Base-by-base conservation (phyloP, 2,113 vertebrate genomes). In the Daphoenositta chrysoptera region DNA sequence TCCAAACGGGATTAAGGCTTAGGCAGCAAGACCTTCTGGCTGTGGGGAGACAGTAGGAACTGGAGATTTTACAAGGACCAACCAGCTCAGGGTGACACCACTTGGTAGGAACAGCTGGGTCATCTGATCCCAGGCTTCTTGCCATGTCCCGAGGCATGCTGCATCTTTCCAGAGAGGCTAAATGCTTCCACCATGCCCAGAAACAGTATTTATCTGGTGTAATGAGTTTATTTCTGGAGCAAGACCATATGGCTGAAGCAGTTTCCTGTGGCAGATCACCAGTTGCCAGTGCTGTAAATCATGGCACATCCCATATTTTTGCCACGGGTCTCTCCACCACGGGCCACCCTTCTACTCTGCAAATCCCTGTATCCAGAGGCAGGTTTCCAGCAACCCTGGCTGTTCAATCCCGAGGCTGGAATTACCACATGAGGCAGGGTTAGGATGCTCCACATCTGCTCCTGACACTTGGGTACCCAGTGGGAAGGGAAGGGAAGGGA, bases 151-250 rank as follows among this genome's bases (percentile, higher is more conserved):
- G 0, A 42, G 42, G 91, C 33, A 37, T 3, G 4, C n/a, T 63
- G 42, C 30, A 60, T 47, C 27, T 64, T 58, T 89, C 40, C 47
- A 68, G 89, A 86, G 82, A 89, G 64, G 51, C 33, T 81, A 78
- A 78, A 75, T 64, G 47, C 77, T 94, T 90, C 57, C 47, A 15
- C 37, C 51, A 2, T 51, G 68, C 64, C 83, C 64, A 94, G 89
- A 81, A 93, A 58, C 44, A 86, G 79, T 40, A 50, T 84, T 92
- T 90, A 92, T 47, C 30, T 84, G 44, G 50, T 51, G 86, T 70
- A 57, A 56, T 19, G 56, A 3, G 1, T 84, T 89, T 93, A 68
- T 94, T 95, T 93, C 76, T 93, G 82, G 79, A 90, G 85, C 8
- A 6, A 51, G 8, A 81, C 68, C 57, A 54, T 72, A 86, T 6